Evolutionary conservation across 2,797 vertebrate species (phyloP).

Genomic region (Pygocentrus nattereri): DNA sequence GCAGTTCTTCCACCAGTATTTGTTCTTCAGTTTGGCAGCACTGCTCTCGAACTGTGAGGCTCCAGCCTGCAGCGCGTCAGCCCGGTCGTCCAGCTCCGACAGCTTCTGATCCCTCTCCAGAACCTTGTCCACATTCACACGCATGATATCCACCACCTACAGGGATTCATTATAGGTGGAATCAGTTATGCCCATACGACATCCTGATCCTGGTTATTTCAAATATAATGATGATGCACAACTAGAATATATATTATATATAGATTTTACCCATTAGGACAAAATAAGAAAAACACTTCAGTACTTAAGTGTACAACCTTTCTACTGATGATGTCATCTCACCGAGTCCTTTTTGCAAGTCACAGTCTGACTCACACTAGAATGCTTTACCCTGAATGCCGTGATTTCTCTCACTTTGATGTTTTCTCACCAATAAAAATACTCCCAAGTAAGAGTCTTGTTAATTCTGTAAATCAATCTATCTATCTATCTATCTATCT

Average conservation of each 20-base stretch:
- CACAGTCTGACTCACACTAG: background rate
- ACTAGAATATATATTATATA: too few relatives aligned
- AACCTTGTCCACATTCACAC: constrained; percentile 91
- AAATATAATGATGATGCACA: background rate
- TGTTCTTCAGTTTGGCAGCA: constrained; percentile 91
- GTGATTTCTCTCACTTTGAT: background rate
- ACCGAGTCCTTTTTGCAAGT: background rate
- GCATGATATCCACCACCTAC: constrained; percentile 92
- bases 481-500: too few relatives aligned
- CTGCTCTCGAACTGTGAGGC: constrained; percentile 91
- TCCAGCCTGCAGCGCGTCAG: constrained; percentile 88
- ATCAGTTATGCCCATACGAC: background rate
- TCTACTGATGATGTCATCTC: background rate
- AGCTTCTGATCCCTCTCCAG: constrained; percentile 88
- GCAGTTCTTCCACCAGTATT: constrained; percentile 95
- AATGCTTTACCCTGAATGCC: background rate
- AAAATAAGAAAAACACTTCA: background rate
- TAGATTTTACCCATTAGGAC: too few relatives aligned
- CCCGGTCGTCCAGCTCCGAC: constrained; percentile 88
- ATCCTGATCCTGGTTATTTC: background rate
- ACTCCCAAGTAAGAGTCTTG: background rate
- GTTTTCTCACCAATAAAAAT: background rate
- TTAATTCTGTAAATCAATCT: too few relatives aligned
- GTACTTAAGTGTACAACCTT: background rate
- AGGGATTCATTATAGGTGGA: constrained; percentile 4